These are phyloP conservation scores for Leucoraja ocellata DNA, from an alignment of 2,797 vertebrate species.

Conservation along the genomic window DNA sequence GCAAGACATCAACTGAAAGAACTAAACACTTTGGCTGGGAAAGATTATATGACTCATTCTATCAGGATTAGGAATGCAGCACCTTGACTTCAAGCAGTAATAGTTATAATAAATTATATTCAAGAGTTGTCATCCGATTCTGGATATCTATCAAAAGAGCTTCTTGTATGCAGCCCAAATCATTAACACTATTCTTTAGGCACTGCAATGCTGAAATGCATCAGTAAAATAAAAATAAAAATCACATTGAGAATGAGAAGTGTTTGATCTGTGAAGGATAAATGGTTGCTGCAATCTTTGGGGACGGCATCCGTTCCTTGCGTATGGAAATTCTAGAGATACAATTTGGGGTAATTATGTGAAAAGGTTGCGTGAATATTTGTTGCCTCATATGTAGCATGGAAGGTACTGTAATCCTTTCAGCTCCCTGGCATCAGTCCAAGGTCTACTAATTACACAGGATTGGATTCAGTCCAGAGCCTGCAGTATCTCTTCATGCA, in stretches of 20 bases:
- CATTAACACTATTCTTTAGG: background rate
- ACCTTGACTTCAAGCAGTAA: conserved; percentile 13
- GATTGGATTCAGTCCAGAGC: too few species aligned
- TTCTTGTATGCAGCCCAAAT: background rate
- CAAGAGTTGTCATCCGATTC: background rate
- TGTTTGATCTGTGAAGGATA: background rate
- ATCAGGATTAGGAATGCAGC: background rate
- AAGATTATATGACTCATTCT: conserved; percentile 12
- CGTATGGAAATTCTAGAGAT: background rate
- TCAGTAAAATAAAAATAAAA: background rate
- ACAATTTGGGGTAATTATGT: background rate
- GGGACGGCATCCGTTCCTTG: background rate
- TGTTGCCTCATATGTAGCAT: background rate
- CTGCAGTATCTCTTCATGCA: background rate
- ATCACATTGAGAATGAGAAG: background rate
- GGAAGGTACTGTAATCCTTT: background rate
- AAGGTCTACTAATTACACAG: background rate
- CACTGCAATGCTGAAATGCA: background rate
- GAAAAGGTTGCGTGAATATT: background rate
- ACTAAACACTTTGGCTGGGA: background rate
- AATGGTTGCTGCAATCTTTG: too few species aligned
- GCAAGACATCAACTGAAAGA: background rate
- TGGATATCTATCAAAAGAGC: background rate
- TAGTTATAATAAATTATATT: background rate
- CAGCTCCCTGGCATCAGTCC: background rate